Percentiles rank a stretch among this genome's conserved stretches.
These are phyloP conservation scores for Schizothorax lantsangensis DNA, from an alignment of 2,797 vertebrate species.

Conservation along the genomic window DNA sequence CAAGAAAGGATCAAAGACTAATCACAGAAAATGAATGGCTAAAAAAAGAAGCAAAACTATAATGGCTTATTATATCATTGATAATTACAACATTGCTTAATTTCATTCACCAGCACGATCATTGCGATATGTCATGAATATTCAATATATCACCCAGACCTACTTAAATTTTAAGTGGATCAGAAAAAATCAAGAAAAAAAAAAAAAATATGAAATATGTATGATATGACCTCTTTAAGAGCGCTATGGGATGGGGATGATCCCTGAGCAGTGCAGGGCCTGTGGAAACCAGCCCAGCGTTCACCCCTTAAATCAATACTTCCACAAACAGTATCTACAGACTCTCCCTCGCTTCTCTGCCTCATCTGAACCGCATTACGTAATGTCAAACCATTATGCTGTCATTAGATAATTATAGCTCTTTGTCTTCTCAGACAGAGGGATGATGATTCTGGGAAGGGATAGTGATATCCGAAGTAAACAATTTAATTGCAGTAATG, in stretches of 20 bases:
- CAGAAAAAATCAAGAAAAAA: conserved; percentile 8
- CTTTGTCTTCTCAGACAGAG: conserved; percentile 50
- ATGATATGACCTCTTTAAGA: conserved; percentile 24
- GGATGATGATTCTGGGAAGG: conserved; percentile 31
- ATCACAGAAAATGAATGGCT: not conserved
- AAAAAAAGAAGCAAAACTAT: not conserved
- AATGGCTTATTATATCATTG: not conserved
- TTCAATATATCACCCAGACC: not conserved
- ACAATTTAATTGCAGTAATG: conserved; percentile 28
- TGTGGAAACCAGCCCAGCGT: conserved; percentile 12
- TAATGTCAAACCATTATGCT: conserved; percentile 43
- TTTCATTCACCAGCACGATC: not conserved
- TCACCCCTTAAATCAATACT: conserved; percentile 39
- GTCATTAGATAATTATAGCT: conserved; percentile 49
- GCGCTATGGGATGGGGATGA: not conserved
- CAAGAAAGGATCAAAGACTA: not conserved
- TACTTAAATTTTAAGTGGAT: conserved; percentile 25
- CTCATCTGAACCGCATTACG: conserved; percentile 36
- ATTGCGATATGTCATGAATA: not conserved
- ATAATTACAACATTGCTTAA: not conserved
- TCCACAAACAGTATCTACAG: conserved; percentile 13
- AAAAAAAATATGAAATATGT: conserved; percentile 25
- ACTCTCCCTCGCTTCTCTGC: not conserved
- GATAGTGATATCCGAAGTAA: conserved; percentile 41
- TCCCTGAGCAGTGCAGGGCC: conserved; percentile 4